Evolutionary conservation across 2,797 vertebrate species (phyloP).

Genomic region (Apogon hyalosoma): DNA sequence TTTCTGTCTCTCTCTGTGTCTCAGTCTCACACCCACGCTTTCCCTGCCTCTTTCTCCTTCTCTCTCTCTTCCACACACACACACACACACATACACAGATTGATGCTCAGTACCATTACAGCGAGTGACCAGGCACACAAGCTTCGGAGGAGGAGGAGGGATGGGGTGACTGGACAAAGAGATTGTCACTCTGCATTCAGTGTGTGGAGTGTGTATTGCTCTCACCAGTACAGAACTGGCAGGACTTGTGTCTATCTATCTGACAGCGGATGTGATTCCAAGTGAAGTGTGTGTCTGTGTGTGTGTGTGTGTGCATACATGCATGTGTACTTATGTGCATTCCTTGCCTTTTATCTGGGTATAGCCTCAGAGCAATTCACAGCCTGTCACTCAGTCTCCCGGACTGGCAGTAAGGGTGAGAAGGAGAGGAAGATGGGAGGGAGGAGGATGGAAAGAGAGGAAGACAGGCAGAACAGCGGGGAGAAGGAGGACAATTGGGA

Average conservation of each 20-base stretch:
- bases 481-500: slow-evolving; percentile 56
- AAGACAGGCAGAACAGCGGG: slow-evolving; percentile 31
- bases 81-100: slow-evolving; percentile 34
- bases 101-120: slow-evolving; percentile 67
- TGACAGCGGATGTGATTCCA: slow-evolving; percentile 74
- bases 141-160: slow-evolving; percentile 24
- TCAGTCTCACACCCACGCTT: slow-evolving; percentile 43
- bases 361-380: slow-evolving; percentile 83
- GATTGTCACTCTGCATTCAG: slow-evolving; percentile 71
- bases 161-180: slow-evolving; percentile 66
- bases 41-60: slow-evolving; percentile 14
- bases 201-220: slow-evolving; percentile 68
- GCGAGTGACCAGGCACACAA: slow-evolving; percentile 70
- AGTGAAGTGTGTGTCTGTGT: slow-evolving; percentile 42
- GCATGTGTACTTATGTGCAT: slow-evolving; percentile 47
- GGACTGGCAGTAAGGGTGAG: slow-evolving; percentile 69
- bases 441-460: slow-evolving; percentile 22
- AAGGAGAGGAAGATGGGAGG: slow-evolving; percentile 47
- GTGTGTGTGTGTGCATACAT: not conserved
- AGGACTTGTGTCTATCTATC: slow-evolving; percentile 68
- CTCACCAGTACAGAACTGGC: slow-evolving; percentile 55
- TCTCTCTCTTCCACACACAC: not conserved
- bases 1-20: slow-evolving; percentile 37
- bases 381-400: slow-evolving; percentile 80
- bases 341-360: slow-evolving; percentile 79